Conservation (phyloP, 2,888 invertebrate species). For the Tachina fera region DNA sequence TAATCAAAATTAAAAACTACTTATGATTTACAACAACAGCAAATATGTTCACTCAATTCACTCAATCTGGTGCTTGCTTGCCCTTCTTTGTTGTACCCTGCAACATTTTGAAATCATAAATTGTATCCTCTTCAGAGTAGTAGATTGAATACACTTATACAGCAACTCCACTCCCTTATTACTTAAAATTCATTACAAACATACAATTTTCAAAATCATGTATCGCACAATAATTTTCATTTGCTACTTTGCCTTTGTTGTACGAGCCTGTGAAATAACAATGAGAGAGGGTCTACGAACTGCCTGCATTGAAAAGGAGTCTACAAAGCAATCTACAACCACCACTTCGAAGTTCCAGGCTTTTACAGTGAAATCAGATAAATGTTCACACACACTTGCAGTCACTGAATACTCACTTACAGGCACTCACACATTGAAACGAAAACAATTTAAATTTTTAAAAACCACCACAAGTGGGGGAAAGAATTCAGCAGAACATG, state of each 20-base stretch:
- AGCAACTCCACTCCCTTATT: conserved; percentile 56
- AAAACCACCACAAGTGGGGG: conserved; percentile 32
- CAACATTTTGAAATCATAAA: conserved; percentile 55
- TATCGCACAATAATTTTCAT: conserved; percentile 49
- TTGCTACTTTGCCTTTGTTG: conserved; percentile 15
- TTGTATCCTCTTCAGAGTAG: conserved; percentile 61
- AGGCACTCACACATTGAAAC: background rate
- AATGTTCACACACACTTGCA: conserved; percentile 25
- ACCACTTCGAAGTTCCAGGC: conserved; percentile 71
- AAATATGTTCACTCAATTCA: too few species aligned
- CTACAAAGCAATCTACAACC: conserved; percentile 52
- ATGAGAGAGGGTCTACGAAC: conserved; percentile 60
- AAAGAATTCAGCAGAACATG: conserved; percentile 9
- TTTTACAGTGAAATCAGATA: conserved; percentile 60
- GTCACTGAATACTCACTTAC: conserved; percentile 12
- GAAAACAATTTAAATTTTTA: conserved; percentile 57
- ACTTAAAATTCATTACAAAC: conserved; percentile 59
- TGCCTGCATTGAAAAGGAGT: conserved; percentile 57
- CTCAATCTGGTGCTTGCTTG: conserved; percentile 39
- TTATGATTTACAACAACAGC: conserved; percentile 45
- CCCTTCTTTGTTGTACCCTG: conserved; percentile 3
- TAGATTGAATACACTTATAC: conserved; percentile 8
- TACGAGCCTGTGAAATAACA: conserved; percentile 18
- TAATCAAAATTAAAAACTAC: conserved; percentile 46
- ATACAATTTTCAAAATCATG: conserved; percentile 39